Conservation (phyloP, 1,140 invertebrate genomes). For the Bombus haemorrhoidalis region DNA sequence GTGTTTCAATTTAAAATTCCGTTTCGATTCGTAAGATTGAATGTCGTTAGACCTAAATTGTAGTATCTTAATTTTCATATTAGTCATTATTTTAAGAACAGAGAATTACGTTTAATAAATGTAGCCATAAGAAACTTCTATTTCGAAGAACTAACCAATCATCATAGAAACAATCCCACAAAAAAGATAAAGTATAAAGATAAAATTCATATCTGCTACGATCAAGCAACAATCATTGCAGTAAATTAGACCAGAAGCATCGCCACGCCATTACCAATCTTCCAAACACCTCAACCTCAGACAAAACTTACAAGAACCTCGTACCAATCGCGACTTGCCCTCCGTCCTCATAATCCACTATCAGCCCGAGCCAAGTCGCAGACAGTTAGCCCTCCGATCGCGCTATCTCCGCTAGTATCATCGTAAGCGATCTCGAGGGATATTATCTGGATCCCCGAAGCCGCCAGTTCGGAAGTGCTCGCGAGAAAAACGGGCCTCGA, state of each 20-base stretch:
- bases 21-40: too few species aligned
- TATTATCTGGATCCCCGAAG: neutral
- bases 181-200: too few species aligned
- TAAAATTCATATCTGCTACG: too few species aligned
- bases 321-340: neutral
- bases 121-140: too few species aligned
- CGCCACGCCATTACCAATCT: neutral
- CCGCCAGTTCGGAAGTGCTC: neutral
- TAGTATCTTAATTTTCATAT: too few species aligned
- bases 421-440: conserved; percentile 37
- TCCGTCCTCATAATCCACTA: neutral
- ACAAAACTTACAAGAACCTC: neutral
- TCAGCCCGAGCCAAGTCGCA: neutral
- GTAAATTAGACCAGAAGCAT: neutral
- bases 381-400: conserved; percentile 15
- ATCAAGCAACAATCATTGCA: neutral
- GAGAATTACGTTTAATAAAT: too few species aligned
- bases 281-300: neutral
- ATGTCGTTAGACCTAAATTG: too few species aligned
- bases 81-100: too few species aligned
- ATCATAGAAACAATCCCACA: too few species aligned
- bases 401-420: conserved; percentile 29
- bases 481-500: conserved; percentile 48
- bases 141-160: too few species aligned
- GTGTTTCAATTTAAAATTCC: too few species aligned